phyloP scores from a whole-genome alignment of 2,797 vertebrate genomes.

The Sciaenops ocellatus region DNA sequence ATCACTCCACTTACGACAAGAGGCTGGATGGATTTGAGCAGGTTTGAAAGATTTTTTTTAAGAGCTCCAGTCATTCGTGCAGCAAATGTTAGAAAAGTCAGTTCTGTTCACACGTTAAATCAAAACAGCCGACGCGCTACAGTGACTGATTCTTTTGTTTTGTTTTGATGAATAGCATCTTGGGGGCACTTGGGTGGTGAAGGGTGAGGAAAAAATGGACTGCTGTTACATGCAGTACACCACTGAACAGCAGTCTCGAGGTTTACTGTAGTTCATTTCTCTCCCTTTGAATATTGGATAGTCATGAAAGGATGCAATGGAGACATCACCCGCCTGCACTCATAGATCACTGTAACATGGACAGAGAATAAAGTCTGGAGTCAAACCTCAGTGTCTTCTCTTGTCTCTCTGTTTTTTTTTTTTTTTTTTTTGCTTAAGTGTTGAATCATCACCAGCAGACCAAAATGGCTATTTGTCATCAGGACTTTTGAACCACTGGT shows the following conservation, averaged over 20 bases:
- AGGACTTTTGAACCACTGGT: background rate
- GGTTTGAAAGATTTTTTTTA: background rate
- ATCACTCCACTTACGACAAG: background rate
- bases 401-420: background rate
- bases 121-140: background rate
- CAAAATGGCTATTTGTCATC: background rate
- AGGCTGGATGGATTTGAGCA: background rate
- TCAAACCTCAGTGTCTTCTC: background rate
- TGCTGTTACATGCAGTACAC: background rate
- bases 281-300: too few relatives aligned
- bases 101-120: background rate
- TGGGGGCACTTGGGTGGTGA: background rate
- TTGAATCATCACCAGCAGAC: background rate
- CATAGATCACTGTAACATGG: background rate
- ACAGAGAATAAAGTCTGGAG: background rate
- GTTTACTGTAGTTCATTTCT: too few relatives aligned
- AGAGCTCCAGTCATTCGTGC: background rate
- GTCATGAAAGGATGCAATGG: background rate
- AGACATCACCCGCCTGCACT: background rate
- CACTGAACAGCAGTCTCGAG: background rate
- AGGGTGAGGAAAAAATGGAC: background rate
- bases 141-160: background rate
- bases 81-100: background rate
- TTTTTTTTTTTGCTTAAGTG: too few relatives aligned
- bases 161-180: slow-evolving; percentile 3